Percentiles rank a stretch among this genome's conserved stretches.
phyloP scores from a whole-genome alignment of 2,797 vertebrate genomes.

The Enteromius trimaculatus region DNA sequence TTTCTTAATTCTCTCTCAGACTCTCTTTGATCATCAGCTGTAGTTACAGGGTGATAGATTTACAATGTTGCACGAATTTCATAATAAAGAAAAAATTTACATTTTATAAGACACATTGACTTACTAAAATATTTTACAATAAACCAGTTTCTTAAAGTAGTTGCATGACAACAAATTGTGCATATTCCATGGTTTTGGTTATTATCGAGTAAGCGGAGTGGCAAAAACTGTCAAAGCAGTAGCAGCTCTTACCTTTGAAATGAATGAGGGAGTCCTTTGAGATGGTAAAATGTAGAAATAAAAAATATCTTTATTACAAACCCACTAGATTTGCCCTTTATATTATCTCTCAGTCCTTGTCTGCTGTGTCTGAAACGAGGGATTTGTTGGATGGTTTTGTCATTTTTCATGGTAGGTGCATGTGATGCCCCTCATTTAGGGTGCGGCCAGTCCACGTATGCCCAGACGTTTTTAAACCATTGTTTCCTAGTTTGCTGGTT shows the following conservation, averaged over 20 bases:
- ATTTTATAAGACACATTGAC: neutral
- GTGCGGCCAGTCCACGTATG: conserved; percentile 2
- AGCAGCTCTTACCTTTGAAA: conserved; percentile 24
- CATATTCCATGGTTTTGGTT: neutral
- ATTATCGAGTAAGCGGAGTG: neutral
- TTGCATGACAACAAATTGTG: neutral
- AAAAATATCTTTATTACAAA: neutral
- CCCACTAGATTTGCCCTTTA: neutral
- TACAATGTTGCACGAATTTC: neutral
- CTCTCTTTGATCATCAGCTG: neutral
- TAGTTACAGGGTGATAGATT: neutral
- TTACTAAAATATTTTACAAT: neutral
- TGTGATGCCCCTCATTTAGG: conserved; percentile 42
- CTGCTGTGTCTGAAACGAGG: conserved; percentile 1
- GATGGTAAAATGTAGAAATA: conserved; percentile 8
- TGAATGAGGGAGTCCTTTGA: neutral
- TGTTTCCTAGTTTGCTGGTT: conserved; percentile 23
- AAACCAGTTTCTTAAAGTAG: neutral
- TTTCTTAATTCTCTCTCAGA: neutral
- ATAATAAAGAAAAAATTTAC: neutral
- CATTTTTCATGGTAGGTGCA: conserved; percentile 47
- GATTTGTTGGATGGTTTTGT: conserved; percentile 20
- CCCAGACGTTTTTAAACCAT: neutral
- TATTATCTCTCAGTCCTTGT: conserved; percentile 15
- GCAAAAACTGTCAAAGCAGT: conserved; percentile 3